Evolutionary conservation across 2,113 vertebrate species (phyloP).

Genomic region (Lynx canadensis): DNA sequence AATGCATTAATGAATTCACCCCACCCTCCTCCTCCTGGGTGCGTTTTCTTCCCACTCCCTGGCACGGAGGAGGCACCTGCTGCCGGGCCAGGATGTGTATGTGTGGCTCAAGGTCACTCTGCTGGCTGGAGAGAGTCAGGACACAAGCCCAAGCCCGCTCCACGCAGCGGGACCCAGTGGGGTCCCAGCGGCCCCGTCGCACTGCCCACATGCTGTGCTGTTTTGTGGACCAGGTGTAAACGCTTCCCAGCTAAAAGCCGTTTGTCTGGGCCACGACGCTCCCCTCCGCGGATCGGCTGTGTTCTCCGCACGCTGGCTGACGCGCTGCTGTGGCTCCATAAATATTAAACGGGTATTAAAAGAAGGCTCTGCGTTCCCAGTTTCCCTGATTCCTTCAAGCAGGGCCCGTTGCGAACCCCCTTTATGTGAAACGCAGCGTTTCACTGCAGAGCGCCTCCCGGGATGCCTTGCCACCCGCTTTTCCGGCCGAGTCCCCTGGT

Average conservation of each 20-base stretch:
- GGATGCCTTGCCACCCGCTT: constrained; percentile 66
- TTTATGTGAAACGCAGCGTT: constrained; percentile 76
- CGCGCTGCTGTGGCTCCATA: constrained; percentile 54
- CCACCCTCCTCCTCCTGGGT: neutral
- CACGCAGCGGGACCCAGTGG: fast-evolving
- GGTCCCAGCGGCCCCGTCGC: neutral
- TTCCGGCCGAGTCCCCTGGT: neutral
- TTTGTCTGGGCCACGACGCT: neutral
- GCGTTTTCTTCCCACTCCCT: neutral
- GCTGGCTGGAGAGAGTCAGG: neutral
- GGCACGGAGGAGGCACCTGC: neutral
- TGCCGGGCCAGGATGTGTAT: neutral
- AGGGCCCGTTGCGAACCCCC: constrained; percentile 71
- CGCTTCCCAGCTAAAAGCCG: neutral
- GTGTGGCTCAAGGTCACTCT: neutral
- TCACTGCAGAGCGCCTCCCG: constrained; percentile 68
- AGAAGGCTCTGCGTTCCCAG: constrained; percentile 70
- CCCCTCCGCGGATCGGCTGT: neutral
- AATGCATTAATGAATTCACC: fast-evolving
- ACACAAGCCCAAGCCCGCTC: fast-evolving
- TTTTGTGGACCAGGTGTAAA: neutral
- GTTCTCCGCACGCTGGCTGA: neutral
- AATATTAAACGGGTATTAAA: constrained; percentile 75
- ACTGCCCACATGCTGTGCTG: fast-evolving
- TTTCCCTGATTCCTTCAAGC: constrained; percentile 72